Conservation (phyloP, 2,113 vertebrate species). For the Uropsilus gracilis region DNA sequence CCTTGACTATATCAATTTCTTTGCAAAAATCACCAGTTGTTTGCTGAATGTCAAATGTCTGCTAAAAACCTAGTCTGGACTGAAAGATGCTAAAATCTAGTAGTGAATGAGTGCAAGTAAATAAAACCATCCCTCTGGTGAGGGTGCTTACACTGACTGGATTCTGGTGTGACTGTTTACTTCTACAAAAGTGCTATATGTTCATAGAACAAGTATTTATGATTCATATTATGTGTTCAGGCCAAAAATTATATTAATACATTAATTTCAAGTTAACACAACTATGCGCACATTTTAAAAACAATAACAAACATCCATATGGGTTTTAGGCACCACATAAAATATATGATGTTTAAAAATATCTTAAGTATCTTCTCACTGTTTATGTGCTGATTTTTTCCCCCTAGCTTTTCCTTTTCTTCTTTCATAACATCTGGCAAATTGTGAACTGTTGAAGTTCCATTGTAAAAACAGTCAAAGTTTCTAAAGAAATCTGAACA, state of each 20-base stretch:
- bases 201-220: slow-evolving; percentile 51
- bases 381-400: neutral
- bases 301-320: neutral
- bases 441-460: neutral
- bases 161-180: slow-evolving; percentile 28
- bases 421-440: neutral
- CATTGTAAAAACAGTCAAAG: no score
- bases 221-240: slow-evolving; percentile 37
- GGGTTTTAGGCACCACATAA: neutral
- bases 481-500: neutral
- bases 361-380: neutral
- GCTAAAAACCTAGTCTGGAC: neutral
- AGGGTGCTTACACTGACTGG: neutral
- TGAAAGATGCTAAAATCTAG: neutral
- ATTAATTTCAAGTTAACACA: slow-evolving; percentile 36
- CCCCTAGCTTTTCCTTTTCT: neutral
- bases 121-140: neutral
- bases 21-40: neutral
- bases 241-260: slow-evolving; percentile 41
- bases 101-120: neutral
- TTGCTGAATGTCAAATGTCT: neutral
- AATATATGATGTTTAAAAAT: slow-evolving; percentile 20
- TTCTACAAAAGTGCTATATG: neutral
- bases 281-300: neutral
- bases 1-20: neutral